Conservation (phyloP, 2,113 vertebrate genomes). For the Planiliza haematocheilus region DNA sequence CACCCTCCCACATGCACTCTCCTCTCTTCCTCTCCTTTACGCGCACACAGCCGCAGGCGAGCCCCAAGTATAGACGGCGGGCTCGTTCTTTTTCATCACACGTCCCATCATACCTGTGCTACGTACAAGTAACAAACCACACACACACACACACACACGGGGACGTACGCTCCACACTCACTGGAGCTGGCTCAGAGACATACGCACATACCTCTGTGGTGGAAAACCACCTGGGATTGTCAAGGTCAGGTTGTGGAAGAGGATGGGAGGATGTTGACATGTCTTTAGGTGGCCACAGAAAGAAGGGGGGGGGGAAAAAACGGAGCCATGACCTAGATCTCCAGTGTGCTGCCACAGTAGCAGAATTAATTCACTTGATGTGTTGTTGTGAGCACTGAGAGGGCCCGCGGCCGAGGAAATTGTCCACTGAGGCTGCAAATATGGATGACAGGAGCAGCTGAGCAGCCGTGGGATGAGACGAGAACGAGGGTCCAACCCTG, state of each 20-base stretch:
- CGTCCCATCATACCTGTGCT: constrained; percentile 56
- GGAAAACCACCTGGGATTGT: constrained; percentile 77
- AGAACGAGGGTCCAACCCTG: constrained; percentile 56
- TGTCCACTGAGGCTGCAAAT: constrained; percentile 82
- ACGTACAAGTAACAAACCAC: constrained; percentile 31
- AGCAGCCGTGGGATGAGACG: constrained; percentile 67
- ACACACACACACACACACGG: constrained; percentile 14
- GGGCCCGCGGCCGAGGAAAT: constrained; percentile 72
- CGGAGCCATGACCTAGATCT: constrained; percentile 75
- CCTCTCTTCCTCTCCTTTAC: constrained; percentile 51
- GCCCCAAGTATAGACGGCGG: constrained; percentile 70
- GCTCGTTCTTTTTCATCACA: constrained; percentile 55
- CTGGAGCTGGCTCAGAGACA: constrained; percentile 12
- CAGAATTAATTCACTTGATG: constrained; percentile 81
- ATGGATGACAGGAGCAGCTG: constrained; percentile 80
- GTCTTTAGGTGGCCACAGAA: constrained; percentile 45
- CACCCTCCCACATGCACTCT: constrained; percentile 68
- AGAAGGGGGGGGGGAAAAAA: neutral
- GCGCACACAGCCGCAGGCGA: constrained; percentile 76
- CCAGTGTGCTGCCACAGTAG: constrained; percentile 73
- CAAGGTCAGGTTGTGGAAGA: constrained; percentile 77
- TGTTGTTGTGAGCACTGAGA: constrained; percentile 70
- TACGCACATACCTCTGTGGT: constrained; percentile 49
- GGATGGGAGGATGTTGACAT: constrained; percentile 64
- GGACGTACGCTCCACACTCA: neutral